A percentile compares a stretch with the other conserved stretches of the same genome.
Conservation (phyloP, 2,797 vertebrate species). For the Molossus alvarezi region DNA sequence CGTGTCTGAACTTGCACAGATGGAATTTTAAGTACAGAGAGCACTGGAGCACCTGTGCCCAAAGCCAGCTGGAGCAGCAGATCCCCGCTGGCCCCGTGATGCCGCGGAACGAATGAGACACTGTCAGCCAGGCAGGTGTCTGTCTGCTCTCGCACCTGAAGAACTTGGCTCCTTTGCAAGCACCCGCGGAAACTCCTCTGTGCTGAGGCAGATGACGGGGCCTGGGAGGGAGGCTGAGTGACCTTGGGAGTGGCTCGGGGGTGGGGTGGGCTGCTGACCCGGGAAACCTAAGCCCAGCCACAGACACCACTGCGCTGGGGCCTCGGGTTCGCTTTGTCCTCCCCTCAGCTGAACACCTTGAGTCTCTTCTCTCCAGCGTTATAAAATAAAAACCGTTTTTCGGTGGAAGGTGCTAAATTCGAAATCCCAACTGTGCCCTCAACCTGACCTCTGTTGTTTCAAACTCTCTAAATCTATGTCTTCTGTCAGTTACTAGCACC, state of each 20-base stretch:
- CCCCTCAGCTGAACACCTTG: not conserved
- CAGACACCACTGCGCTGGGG: accelerated
- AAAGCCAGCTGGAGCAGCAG: slow-evolving; percentile 11
- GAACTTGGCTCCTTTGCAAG: not conserved
- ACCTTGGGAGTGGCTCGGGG: not conserved
- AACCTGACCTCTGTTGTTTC: slow-evolving; percentile 9
- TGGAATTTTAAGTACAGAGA: slow-evolving; percentile 76
- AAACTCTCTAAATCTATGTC: not conserved
- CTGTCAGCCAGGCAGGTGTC: not conserved
- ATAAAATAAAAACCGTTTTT: not conserved
- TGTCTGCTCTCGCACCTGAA: not conserved
- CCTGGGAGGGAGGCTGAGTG: not conserved
- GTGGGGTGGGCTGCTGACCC: too few relatives aligned
- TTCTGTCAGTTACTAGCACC: not conserved
- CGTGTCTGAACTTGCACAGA: slow-evolving; percentile 71
- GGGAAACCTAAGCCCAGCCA: not conserved
- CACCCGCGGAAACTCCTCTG: not conserved
- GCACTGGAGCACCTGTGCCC: not conserved
- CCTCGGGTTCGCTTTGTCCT: not conserved
- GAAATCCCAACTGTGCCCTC: not conserved
- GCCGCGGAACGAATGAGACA: accelerated
- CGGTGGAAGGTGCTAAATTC: not conserved
- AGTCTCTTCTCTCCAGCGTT: slow-evolving; percentile 26
- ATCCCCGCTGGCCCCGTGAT: not conserved
- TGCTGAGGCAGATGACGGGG: not conserved